These are phyloP conservation scores for Chelon labrosus DNA, from an alignment of 2,797 vertebrate genomes.

Conservation along the genomic window DNA sequence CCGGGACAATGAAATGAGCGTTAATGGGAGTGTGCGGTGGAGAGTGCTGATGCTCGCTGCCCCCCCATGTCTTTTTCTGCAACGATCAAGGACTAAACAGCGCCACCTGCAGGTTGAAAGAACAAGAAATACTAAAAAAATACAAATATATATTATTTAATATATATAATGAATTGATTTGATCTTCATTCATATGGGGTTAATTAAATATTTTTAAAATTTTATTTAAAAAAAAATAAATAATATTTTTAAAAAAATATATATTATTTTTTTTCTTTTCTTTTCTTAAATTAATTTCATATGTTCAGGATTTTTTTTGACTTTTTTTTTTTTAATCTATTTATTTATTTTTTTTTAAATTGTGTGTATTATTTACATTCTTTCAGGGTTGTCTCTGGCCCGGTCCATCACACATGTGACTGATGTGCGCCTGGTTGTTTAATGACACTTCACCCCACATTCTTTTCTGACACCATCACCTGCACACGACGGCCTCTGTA, in stretches of 20 bases:
- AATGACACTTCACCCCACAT: not conserved
- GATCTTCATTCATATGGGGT: not conserved
- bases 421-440: not conserved
- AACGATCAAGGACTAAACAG: slow-evolving; percentile 37
- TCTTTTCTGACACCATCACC: not conserved
- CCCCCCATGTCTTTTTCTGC: slow-evolving; percentile 21
- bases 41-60: slow-evolving; percentile 42
- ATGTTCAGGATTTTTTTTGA: not conserved
- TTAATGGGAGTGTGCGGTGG: slow-evolving; percentile 19
- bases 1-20: slow-evolving; percentile 56
- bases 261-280: not conserved
- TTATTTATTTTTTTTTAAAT: no score
- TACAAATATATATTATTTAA: no score
- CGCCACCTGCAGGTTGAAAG: slow-evolving; percentile 73
- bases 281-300: not conserved
- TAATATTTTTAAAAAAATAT: no score
- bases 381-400: no score
- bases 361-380: no score
- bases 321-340: not conserved
- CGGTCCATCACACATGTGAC: no score
- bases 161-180: not conserved
- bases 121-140: not conserved
- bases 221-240: no score
- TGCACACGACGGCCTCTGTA: not conserved
- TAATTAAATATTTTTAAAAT: no score